Conservation (phyloP, 2,797 vertebrate species). For the Myiothlypis chrysogaster region DNA sequence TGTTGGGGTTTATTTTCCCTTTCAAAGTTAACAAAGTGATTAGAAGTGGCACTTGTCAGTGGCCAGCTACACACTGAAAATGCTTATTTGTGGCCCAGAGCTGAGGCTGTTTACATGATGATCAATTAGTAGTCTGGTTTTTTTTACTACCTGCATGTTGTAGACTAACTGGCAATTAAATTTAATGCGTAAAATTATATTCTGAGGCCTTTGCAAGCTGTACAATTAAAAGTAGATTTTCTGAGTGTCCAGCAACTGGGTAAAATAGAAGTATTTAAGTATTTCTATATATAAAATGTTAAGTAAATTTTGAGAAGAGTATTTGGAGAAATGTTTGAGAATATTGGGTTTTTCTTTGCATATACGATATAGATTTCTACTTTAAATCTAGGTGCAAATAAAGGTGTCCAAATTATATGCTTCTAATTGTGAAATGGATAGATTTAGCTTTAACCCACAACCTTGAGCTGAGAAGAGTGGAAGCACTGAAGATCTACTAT, state of each 20-base stretch:
- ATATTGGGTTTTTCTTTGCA: not conserved
- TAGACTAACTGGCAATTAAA: not conserved
- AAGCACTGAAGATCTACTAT: not conserved
- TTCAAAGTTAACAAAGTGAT: not conserved
- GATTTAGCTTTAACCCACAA: not conserved
- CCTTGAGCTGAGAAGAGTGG: not conserved
- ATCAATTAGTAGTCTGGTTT: not conserved
- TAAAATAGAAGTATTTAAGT: not conserved
- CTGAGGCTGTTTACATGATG: not conserved
- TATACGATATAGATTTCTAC: not conserved
- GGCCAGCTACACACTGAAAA: not conserved
- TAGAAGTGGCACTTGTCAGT: not conserved
- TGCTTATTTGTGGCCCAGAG: not conserved
- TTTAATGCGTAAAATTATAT: not conserved
- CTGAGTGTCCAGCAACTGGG: not conserved
- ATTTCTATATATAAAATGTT: not conserved
- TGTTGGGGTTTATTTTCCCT: fast-evolving
- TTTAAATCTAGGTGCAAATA: not conserved
- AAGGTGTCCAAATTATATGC: not conserved
- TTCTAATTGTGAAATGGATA: not conserved
- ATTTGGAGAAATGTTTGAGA: not conserved
- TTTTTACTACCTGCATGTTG: not conserved
- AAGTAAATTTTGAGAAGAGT: not conserved
- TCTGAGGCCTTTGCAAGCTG: not conserved
- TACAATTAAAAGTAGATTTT: not conserved